Conservation (phyloP, 2,888 invertebrate genomes). For the Xylota sylvarum region DNA sequence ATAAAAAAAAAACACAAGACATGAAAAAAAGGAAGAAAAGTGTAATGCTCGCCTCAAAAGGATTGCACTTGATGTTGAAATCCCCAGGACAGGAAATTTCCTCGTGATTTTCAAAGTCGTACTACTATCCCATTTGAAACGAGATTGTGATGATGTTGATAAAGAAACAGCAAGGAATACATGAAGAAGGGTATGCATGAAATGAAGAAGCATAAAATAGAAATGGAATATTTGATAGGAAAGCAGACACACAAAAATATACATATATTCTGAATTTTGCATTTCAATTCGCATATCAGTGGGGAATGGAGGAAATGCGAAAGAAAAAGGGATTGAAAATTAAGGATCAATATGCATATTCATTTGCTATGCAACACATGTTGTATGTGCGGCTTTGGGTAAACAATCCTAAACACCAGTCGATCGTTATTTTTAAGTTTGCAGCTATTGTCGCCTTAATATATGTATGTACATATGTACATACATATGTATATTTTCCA, state of each 20-base stretch:
- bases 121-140: conserved; percentile 88
- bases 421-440: background rate
- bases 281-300: conserved; percentile 52
- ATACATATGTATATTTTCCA: background rate
- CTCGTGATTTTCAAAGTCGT: conserved; percentile 93
- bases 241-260: conserved; percentile 52
- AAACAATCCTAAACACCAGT: background rate
- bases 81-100: conserved; percentile 88
- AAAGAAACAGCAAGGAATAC: conserved; percentile 48
- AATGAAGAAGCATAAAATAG: conserved; percentile 61
- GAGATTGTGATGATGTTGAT: conserved; percentile 59
- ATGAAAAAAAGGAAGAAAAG: conserved; percentile 76
- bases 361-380: conserved; percentile 36
- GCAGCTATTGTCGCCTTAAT: background rate
- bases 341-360: conserved; percentile 57
- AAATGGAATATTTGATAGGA: conserved; percentile 64
- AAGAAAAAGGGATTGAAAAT: conserved; percentile 44
- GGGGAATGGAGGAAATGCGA: conserved; percentile 16
- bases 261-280: conserved; percentile 49
- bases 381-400: background rate
- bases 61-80: conserved; percentile 88
- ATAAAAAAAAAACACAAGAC: conserved; percentile 37
- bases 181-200: conserved; percentile 35
- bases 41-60: conserved; percentile 86
- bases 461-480: background rate